These are phyloP conservation scores for Cartodere bifasciata DNA, from an alignment of 2,888 invertebrate species.

Conservation along the genomic window DNA sequence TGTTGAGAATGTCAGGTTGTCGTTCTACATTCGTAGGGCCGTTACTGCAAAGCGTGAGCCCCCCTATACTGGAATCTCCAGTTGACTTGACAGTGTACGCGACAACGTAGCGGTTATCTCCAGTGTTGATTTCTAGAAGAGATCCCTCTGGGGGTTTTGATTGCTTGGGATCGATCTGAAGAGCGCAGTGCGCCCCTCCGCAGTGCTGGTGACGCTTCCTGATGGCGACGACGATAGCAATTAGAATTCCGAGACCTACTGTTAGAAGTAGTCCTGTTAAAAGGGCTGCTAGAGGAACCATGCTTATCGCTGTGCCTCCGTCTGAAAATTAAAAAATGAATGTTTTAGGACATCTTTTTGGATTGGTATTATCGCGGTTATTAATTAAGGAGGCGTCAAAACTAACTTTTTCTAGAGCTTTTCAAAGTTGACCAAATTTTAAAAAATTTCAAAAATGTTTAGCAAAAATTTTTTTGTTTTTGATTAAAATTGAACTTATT, in stretches of 20 bases:
- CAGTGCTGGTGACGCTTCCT: conserved; percentile 40
- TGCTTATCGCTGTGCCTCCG: conserved; percentile 54
- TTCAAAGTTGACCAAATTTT: too few species aligned
- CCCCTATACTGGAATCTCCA: conserved; percentile 26
- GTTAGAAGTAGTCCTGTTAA: conserved; percentile 54
- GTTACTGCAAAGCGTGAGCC: conserved; percentile 19
- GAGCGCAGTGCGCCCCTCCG: conserved; percentile 31
- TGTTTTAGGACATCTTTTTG: conserved; percentile 8
- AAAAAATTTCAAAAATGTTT: too few species aligned
- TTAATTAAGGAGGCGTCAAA: too few species aligned
- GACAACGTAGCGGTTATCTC: conserved; percentile 72
- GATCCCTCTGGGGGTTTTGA: conserved; percentile 37
- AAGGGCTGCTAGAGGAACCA: conserved; percentile 58
- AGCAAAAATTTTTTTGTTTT: too few species aligned
- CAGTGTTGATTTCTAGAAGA: conserved; percentile 64
- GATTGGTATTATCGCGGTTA: neutral
- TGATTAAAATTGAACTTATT: too few species aligned
- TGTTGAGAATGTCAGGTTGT: conserved; percentile 57
- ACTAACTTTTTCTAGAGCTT: too few species aligned
- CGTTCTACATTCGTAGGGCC: conserved; percentile 25
- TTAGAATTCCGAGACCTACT: conserved; percentile 47
- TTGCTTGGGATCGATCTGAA: conserved; percentile 37
- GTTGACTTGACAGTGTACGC: conserved; percentile 72
- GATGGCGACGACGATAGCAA: conserved; percentile 51
- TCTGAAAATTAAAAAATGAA: too few species aligned